Evolutionary conservation across 2,113 vertebrate genomes (phyloP), one percentile per base, ranked within the genome.

Genomic region (Bufo gargarizans): DNA sequence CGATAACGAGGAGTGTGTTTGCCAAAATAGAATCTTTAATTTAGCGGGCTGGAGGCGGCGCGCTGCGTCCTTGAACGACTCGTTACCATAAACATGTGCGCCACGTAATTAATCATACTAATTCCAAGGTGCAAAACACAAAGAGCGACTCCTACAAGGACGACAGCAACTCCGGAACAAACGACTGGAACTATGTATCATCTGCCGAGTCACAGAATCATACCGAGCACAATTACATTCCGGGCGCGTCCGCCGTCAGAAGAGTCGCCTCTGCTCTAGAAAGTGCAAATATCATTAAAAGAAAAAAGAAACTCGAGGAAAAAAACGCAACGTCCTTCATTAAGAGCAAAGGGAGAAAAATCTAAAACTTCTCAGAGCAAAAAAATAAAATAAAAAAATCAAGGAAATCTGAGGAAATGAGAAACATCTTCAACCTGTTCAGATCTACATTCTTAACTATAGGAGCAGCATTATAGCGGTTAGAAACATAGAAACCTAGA

Each of bases 281-380:
- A 86, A 79, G 85, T 69, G 69, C 19, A 86, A 86, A 76, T 85
- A 56, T 85, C 77, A 85, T 85, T 76, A 85, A 50, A 43, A 55
- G 45, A 13, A 83, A 58, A 85, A 58, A 53, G 16, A 50, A 83
- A 83, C n/a, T 8, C 20, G 2, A 65, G 19, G 22, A 82, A 56
- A 80, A 69, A 53, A 49, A 2, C 6, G 12, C 33, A 3, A 4
- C 69, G 81, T 47, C 81, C 81, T 69, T 83, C 63, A 47, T n/a
- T 19, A 1, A 45, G 20, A 56, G 11, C 2, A 4, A 20, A 50
- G 50, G 14, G 47, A 82, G 7, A 8, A 80, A 59, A 61, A 14
- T 79, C 33, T 43, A 58, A 82, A 20, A 22, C n/a, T 0, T 12
- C 58, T 20, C 6, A 43, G 33, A 6, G 33, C 16, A n/a, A 1